phyloP scores from a whole-genome alignment of 2,113 vertebrate genomes.

The rabbit (Oryctolagus cuniculus) region mOryCun1.1 NC_091451.1:41378001-41378500 shows the following conservation, averaged over 20 bases:
- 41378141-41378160: neutral
- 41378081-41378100: too few relatives aligned
- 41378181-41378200: accelerated
- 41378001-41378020: too few relatives aligned
- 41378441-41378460: accelerated
- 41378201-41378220: too few relatives aligned
- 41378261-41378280: neutral
- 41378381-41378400: neutral
- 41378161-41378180: neutral
- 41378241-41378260: too few relatives aligned
- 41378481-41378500: neutral
- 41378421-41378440: accelerated
- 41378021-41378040: too few relatives aligned
- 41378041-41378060: too few relatives aligned
- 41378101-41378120: too few relatives aligned
- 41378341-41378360: neutral
- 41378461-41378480: neutral
- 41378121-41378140: too few relatives aligned
- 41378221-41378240: too few relatives aligned
- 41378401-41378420: neutral
- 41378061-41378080: too few relatives aligned
- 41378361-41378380: neutral
- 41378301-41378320: accelerated
- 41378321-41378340: neutral
- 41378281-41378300: neutral